Conservation (phyloP, 2,888 invertebrate genomes). For the Dicranocentrus wangi region DNA sequence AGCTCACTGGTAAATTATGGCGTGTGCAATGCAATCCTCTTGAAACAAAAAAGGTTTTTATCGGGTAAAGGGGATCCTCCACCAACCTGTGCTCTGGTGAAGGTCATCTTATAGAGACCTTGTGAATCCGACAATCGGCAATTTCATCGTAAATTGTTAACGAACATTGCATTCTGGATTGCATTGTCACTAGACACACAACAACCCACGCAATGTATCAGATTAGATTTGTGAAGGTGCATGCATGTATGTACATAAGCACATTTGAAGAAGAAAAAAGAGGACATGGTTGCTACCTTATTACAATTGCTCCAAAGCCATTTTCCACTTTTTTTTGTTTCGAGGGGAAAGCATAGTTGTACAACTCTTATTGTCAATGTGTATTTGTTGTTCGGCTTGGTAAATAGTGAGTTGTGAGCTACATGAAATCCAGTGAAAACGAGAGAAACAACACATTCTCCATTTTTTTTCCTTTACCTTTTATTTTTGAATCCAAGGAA, state of each 20-base stretch:
- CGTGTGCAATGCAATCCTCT: too few relatives aligned
- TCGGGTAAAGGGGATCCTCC: too few relatives aligned
- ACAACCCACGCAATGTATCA: not conserved
- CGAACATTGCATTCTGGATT: constrained; percentile 26
- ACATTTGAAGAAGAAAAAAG: too few relatives aligned
- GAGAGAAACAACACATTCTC: not conserved
- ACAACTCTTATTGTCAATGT: constrained; percentile 14
- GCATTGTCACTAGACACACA: not conserved
- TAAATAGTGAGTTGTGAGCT: not conserved
- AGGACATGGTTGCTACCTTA: not conserved
- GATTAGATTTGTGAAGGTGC: not conserved
- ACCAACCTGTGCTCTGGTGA: not conserved
- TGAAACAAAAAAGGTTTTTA: too few relatives aligned
- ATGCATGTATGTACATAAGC: not conserved
- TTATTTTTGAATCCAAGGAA: not conserved
- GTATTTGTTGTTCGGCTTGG: not conserved
- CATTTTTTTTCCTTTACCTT: not conserved
- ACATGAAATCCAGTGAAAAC: too few relatives aligned
- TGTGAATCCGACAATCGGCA: constrained; percentile 12
- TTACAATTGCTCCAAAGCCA: too few relatives aligned
- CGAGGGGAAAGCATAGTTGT: constrained; percentile 41
- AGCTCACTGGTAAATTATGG: too few relatives aligned
- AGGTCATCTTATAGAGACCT: not conserved
- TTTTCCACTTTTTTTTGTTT: constrained; percentile 4
- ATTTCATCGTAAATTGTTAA: constrained; percentile 40